These are phyloP conservation scores for Cyaniris semiargus DNA, from an alignment of 2,888 invertebrate genomes.

Conservation along the genomic window DNA sequence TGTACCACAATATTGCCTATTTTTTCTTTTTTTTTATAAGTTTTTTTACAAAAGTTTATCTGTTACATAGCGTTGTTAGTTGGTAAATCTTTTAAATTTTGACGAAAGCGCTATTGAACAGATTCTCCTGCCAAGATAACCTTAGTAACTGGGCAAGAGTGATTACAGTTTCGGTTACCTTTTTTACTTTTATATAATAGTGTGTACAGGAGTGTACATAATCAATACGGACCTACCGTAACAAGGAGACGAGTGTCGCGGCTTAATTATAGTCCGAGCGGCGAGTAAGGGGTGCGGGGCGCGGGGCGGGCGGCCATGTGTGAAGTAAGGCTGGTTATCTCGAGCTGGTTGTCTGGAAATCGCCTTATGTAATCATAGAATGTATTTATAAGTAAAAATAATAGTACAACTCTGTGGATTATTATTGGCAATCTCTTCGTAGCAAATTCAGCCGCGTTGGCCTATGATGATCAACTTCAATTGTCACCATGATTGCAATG, in stretches of 20 bases:
- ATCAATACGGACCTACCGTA: conserved; percentile 58
- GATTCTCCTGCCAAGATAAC: too few species aligned
- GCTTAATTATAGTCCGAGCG: conserved; percentile 54
- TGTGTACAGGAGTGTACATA: not conserved
- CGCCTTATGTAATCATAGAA: not conserved
- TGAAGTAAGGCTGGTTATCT: conserved; percentile 29
- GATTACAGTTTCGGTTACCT: too few species aligned
- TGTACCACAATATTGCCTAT: not conserved
- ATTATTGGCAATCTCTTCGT: too few species aligned
- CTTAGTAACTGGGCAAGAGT: too few species aligned
- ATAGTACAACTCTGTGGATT: not conserved
- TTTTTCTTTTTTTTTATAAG: too few species aligned
- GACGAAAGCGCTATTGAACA: too few species aligned
- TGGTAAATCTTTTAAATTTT: too few species aligned
- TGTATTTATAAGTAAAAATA: not conserved
- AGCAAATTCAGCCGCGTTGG: too few species aligned
- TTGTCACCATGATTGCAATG: too few species aligned
- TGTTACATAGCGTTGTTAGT: too few species aligned
- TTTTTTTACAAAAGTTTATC: too few species aligned
- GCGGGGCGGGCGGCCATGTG: conserved; percentile 25
- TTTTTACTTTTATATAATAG: not conserved
- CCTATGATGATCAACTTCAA: too few species aligned
- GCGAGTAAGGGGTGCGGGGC: not conserved
- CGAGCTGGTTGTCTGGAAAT: conserved; percentile 28
- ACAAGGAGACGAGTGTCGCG: conserved; percentile 60